A percentile compares a stretch with the other conserved stretches of the same genome.
These are phyloP conservation scores for Leptestheria dahalacensis DNA, from an alignment of 1,140 invertebrate genomes.

Conservation along the genomic window DNA sequence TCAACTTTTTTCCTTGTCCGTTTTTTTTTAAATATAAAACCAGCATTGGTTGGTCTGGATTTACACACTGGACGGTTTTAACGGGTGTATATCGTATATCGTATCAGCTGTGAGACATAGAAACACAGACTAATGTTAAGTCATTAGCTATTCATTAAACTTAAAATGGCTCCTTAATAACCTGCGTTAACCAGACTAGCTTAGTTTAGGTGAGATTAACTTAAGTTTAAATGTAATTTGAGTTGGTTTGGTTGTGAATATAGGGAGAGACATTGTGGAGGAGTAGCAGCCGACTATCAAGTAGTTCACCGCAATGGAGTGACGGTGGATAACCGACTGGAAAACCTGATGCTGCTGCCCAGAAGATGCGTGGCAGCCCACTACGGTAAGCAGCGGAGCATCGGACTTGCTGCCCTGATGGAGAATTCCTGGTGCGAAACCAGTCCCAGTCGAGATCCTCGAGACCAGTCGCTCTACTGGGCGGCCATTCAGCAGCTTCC, in stretches of 20 bases:
- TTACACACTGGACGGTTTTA: too few species aligned
- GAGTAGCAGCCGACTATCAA: constrained; percentile 32
- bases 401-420: not conserved
- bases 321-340: constrained; percentile 36
- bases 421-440: constrained; percentile 3
- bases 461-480: constrained; percentile 36
- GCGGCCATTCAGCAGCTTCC: constrained; percentile 35
- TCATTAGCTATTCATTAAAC: too few species aligned
- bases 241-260: constrained; percentile 5
- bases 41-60: too few species aligned
- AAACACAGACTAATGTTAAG: too few species aligned
- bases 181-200: not conserved
- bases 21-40: too few species aligned
- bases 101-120: too few species aligned
- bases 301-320: constrained; percentile 34
- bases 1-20: too few species aligned
- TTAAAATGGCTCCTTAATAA: too few species aligned
- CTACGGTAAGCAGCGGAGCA: constrained; percentile 4
- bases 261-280: constrained; percentile 36
- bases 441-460: constrained; percentile 7
- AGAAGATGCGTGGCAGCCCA: constrained; percentile 12
- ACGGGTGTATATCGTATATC: too few species aligned
- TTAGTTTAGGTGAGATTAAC: not conserved
- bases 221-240: not conserved
- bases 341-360: constrained; percentile 31